Conservation (phyloP, 2,113 vertebrate genomes). For the Python bivittatus region DNA sequence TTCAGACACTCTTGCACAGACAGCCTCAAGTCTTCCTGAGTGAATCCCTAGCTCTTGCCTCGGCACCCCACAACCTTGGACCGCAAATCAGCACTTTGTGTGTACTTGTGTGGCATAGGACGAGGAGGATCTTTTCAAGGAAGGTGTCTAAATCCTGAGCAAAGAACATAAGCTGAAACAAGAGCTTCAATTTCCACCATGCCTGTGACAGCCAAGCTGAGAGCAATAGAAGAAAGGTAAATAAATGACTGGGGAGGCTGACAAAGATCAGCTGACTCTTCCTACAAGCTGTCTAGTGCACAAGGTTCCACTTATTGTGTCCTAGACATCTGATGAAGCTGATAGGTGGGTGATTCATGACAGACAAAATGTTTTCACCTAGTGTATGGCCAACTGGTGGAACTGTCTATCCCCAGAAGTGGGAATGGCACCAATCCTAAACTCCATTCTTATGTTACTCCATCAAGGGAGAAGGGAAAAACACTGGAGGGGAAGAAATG, state of each 20-base stretch:
- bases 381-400: neutral
- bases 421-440: neutral
- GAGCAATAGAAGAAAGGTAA: neutral
- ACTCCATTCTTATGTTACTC: neutral
- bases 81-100: neutral
- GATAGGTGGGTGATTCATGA: neutral
- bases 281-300: neutral
- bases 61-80: neutral
- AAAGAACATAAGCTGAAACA: slow-evolving; percentile 23
- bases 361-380: neutral
- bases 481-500: neutral
- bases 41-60: neutral
- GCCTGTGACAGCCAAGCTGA: neutral
- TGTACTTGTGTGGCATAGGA: neutral
- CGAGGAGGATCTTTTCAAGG: neutral
- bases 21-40: neutral
- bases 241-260: neutral
- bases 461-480: neutral
- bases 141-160: slow-evolving; percentile 10
- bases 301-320: neutral
- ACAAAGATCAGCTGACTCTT: neutral
- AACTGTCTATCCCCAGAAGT: neutral
- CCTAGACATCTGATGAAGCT: neutral
- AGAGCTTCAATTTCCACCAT: slow-evolving; percentile 6
- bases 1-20: neutral